These are phyloP conservation scores for Enchytraeus crypticus DNA, from an alignment of 2,888 invertebrate species.

Conservation along the genomic window DNA sequence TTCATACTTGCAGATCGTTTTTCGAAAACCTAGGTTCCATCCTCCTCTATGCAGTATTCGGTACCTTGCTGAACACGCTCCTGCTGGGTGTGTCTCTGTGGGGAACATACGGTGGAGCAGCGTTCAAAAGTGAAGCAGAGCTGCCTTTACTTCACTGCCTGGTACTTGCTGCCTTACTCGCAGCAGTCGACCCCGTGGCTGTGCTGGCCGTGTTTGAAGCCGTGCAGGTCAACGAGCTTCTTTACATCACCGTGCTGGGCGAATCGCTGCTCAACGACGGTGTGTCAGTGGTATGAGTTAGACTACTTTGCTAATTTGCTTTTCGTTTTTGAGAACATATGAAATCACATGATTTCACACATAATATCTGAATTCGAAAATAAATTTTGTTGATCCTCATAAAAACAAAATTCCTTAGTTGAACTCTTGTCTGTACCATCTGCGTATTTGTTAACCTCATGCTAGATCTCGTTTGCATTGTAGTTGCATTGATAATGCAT, in stretches of 20 bases:
- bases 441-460: too few species aligned
- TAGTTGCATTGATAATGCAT: too few species aligned
- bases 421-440: too few species aligned
- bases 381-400: too few species aligned
- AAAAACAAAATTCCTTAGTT: too few species aligned
- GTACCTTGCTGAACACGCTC: constrained; percentile 87
- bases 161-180: constrained; percentile 53
- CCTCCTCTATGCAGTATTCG: constrained; percentile 69
- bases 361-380: too few species aligned
- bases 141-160: constrained; percentile 37
- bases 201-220: constrained; percentile 91
- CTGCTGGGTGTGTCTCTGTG: constrained; percentile 44
- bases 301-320: neutral
- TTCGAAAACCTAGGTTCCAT: constrained; percentile 96
- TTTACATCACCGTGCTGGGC: constrained; percentile 96
- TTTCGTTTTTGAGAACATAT: neutral
- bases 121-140: neutral
- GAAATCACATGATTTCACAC: too few species aligned
- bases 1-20: too few species aligned
- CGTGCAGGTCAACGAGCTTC: constrained; percentile 92
- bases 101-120: constrained; percentile 26
- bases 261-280: constrained; percentile 95
- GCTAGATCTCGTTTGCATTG: too few species aligned
- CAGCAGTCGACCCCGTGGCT: too few species aligned
- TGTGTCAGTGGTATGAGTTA: constrained; percentile 66